Percentiles rank a stretch among this genome's conserved stretches.
These are phyloP conservation scores for Pitangus sulphuratus DNA, from an alignment of 2,797 vertebrate species.

Conservation along the genomic window DNA sequence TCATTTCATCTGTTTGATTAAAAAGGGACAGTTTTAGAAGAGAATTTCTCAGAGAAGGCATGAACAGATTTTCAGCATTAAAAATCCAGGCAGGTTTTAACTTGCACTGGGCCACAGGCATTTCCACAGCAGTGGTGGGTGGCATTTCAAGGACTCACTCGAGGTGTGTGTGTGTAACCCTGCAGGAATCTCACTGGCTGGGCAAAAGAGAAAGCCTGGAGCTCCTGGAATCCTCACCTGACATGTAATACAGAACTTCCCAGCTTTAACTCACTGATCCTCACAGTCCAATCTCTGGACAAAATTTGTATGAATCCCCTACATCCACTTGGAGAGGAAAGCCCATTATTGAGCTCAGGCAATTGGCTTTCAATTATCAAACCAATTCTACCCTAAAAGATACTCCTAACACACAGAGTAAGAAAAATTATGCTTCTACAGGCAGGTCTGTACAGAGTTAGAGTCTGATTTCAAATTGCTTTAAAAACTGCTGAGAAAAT, in stretches of 20 bases:
- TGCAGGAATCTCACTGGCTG: neutral
- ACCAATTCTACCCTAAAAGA: neutral
- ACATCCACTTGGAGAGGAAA: neutral
- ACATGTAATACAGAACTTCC: neutral
- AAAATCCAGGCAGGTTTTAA: neutral
- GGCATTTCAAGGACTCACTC: neutral
- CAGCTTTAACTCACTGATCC: neutral
- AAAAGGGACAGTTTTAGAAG: neutral
- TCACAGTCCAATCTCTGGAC: neutral
- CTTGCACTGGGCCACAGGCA: neutral
- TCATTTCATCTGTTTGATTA: neutral
- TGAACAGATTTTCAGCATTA: neutral
- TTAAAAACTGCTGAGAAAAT: neutral
- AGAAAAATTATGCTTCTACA: neutral
- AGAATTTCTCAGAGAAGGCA: neutral
- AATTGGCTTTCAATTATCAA: neutral
- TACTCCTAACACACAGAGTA: neutral
- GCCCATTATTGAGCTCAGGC: neutral
- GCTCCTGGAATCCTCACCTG: neutral
- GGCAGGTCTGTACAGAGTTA: neutral
- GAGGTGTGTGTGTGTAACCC: rapidly evolving
- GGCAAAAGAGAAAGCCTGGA: neutral
- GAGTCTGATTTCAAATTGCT: neutral
- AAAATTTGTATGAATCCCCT: neutral
- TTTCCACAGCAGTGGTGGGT: neutral